Evolutionary conservation across 1,140 invertebrate genomes (phyloP).

Genomic region (Drosophila nannoptera): DNA sequence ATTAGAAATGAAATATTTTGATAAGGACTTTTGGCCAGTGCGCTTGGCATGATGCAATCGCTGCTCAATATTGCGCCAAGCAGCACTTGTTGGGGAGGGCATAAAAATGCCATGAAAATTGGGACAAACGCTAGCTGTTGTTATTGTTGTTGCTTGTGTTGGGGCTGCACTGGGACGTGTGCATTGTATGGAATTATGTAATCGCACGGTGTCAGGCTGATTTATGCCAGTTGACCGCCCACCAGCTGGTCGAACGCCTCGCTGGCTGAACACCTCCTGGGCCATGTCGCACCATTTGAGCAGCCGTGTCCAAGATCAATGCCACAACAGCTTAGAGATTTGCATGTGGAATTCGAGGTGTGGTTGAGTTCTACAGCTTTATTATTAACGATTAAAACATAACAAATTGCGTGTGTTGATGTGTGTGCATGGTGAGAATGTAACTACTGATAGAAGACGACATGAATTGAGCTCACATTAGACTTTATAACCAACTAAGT

Average conservation of each 20-base stretch:
- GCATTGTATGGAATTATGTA: conserved; percentile 49
- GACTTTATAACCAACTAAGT: conserved; percentile 93
- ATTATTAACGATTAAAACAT: conserved; percentile 9
- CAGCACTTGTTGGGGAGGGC: conserved; percentile 9
- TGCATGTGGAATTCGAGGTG: conserved; percentile 41
- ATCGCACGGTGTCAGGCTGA: conserved; percentile 58
- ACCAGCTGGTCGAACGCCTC: conserved; percentile 44
- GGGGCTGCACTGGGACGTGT: conserved; percentile 33
- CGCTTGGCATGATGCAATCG: conserved; percentile 62
- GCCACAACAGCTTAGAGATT: conserved; percentile 39
- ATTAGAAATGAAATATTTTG: conserved; percentile 35
- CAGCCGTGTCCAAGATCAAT: conserved; percentile 56
- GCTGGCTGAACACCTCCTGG: conserved; percentile 54
- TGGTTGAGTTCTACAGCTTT: conserved; percentile 33
- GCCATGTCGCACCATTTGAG: conserved; percentile 38
- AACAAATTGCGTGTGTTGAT: background rate
- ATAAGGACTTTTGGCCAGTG: conserved; percentile 52
- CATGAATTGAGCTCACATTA: conserved; percentile 79
- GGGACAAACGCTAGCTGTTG: conserved; percentile 51
- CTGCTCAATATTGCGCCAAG: conserved; percentile 56
- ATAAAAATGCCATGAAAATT: conserved; percentile 74
- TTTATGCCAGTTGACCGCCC: conserved; percentile 65
- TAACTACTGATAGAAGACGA: conserved; percentile 12
- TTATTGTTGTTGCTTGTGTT: background rate
- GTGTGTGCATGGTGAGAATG: background rate